A percentile compares a stretch with the other conserved stretches of the same genome.
phyloP scores from a whole-genome alignment of 1,140 invertebrate species.

The Pissodes strobi region DNA sequence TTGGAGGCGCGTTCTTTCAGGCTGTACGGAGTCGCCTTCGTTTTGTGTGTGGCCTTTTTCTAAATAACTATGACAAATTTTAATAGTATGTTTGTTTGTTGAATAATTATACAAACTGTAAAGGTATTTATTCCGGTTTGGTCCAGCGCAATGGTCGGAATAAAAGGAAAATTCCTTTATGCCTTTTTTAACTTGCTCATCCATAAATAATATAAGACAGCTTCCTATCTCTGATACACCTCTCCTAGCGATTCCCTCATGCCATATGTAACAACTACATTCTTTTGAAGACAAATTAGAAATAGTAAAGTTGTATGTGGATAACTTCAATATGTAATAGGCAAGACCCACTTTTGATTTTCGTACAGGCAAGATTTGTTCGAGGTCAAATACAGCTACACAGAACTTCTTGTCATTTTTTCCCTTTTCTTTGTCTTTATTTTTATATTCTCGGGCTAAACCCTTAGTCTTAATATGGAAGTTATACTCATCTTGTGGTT shows the following conservation, averaged over 20 bases:
- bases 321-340: too few species aligned
- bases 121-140: slow-evolving; percentile 1
- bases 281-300: slow-evolving; percentile 9
- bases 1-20: not conserved
- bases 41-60: slow-evolving; percentile 3
- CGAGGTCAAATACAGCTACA: too few species aligned
- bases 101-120: too few species aligned
- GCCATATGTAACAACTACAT: too few species aligned
- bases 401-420: slow-evolving; percentile 11
- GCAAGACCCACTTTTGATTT: too few species aligned
- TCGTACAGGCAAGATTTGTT: slow-evolving; percentile 2
- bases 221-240: not conserved
- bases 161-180: slow-evolving; percentile 13
- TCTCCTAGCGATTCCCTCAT: not conserved
- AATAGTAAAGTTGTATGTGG: slow-evolving; percentile 11
- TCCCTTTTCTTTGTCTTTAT: slow-evolving; percentile 8
- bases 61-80: too few species aligned
- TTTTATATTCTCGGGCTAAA: slow-evolving; percentile 9
- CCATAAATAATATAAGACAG: slow-evolving; percentile 7
- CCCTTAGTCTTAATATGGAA: slow-evolving; percentile 14
- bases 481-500: slow-evolving; percentile 1
- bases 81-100: too few species aligned
- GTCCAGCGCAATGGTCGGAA: slow-evolving; percentile 6
- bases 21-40: not conserved
- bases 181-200: slow-evolving; percentile 9